Base-by-base conservation (phyloP, 2,888 invertebrate species). In the Megaustenia siamemsis region DNA sequence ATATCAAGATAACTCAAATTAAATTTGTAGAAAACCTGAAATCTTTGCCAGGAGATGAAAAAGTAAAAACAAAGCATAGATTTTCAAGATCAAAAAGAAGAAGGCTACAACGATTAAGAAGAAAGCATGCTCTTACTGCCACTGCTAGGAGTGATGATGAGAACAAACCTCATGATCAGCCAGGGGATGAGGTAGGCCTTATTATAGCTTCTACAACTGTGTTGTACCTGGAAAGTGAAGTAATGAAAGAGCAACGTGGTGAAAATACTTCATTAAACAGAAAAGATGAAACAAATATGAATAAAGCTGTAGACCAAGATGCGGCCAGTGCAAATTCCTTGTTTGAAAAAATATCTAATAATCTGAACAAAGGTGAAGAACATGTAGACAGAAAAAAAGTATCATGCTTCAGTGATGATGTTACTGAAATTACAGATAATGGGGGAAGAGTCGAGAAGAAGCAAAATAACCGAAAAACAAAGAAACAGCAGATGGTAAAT, bases 31-130 rank as follows among this genome's bases (percentile, higher is more conserved):
- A n/a, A 3, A 63, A n/a, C 8, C 8, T 24, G 24, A 10, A 56
- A 56, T 5, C n/a, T n/a, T n/a, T 68, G 35, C 43, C 1, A 28
- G 8, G 3, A 28, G 71, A n/a, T 45, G 56, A 2, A 45, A 38
- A 66, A 15, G 32, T 4, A 0, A 63, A 78, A 43, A 28, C 2
- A 10, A 78, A 78, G 40, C 40, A 63, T 10, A 76, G 40, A 66
- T 60, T 43, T 28, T 82, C 82, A 24, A 63, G 60, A 66, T 82
- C 82, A 24, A 82, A 82, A 32, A 49, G 82, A 32, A 21, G 82
- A 45, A 75, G 82, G 15, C n/a, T 82, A 21, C 82, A 82, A 49
- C 43, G 82, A 82, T 12, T 40, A 15, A n/a, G 82, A 76, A 75
- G 45, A 28, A 82, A 82, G 45, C 49, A 71, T 28, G 76, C 49